A percentile compares a stretch with the other conserved stretches of the same genome.
Evolutionary conservation across 2,888 invertebrate species (phyloP).

Genomic region (Clanis bilineata): DNA sequence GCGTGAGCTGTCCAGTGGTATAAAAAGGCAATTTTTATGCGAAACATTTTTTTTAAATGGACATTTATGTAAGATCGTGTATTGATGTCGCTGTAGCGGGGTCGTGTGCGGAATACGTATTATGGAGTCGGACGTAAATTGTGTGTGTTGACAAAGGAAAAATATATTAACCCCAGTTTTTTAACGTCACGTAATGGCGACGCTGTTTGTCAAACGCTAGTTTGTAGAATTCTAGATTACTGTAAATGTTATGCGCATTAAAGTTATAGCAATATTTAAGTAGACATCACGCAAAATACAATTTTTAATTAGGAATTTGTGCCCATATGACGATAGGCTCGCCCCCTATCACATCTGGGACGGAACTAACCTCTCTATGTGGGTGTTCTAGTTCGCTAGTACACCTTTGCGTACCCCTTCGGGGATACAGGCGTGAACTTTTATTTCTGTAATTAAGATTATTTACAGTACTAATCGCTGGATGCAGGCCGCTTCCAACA

Average conservation of each 20-base stretch:
- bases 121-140: slow-evolving; percentile 27
- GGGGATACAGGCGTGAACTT: too few relatives aligned
- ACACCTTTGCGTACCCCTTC: too few relatives aligned
- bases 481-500: too few relatives aligned
- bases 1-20: slow-evolving; percentile 22
- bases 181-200: background rate
- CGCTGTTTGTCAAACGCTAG: background rate
- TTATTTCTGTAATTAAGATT: too few relatives aligned
- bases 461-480: too few relatives aligned
- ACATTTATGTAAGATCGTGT: slow-evolving; percentile 39
- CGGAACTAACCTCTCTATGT: too few relatives aligned
- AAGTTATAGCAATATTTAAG: too few relatives aligned
- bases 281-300: too few relatives aligned
- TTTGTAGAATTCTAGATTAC: background rate
- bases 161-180: slow-evolving; percentile 8
- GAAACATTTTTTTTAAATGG: slow-evolving; percentile 36
- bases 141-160: slow-evolving; percentile 16
- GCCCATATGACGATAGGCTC: too few relatives aligned
- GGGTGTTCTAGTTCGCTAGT: too few relatives aligned
- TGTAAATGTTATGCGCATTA: background rate
- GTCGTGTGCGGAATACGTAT: slow-evolving; percentile 24
- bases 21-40: slow-evolving; percentile 41
- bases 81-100: slow-evolving; percentile 30
- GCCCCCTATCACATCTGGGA: too few relatives aligned
- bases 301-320: too few relatives aligned